Conservation (phyloP, 1,140 invertebrate genomes). For the Zaprionus ghesquierei region DNA sequence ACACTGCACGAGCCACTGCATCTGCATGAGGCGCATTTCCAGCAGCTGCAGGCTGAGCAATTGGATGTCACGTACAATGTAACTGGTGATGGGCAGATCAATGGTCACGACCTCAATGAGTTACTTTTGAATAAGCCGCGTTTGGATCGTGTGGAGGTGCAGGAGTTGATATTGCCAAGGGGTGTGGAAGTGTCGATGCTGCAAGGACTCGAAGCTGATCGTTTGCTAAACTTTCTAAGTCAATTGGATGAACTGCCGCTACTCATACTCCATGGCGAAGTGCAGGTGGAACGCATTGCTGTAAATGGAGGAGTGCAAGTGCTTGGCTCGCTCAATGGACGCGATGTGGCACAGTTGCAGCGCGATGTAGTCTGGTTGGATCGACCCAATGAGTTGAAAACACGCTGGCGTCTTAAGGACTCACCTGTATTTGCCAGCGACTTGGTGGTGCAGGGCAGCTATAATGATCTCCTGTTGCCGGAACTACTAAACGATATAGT, state of each 20-base stretch:
- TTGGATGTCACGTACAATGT: slow-evolving; percentile 51
- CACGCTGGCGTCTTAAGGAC: slow-evolving; percentile 45
- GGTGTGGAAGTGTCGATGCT: slow-evolving; percentile 49
- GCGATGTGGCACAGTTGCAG: slow-evolving; percentile 48
- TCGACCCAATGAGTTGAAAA: slow-evolving; percentile 58
- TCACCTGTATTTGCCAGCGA: slow-evolving; percentile 41
- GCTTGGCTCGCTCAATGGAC: slow-evolving; percentile 39
- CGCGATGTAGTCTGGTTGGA: slow-evolving; percentile 70
- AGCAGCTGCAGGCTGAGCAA: slow-evolving; percentile 26
- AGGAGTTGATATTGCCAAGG: slow-evolving; percentile 59
- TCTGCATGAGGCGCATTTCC: slow-evolving; percentile 36
- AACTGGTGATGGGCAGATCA: slow-evolving; percentile 40
- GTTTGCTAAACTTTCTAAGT: slow-evolving; percentile 55
- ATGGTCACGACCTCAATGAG: slow-evolving; percentile 24
- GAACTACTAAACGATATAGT: slow-evolving; percentile 65
- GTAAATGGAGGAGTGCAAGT: slow-evolving; percentile 58
- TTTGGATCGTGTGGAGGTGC: slow-evolving; percentile 46
- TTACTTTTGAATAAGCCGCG: slow-evolving; percentile 5
- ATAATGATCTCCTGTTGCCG: slow-evolving; percentile 54
- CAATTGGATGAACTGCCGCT: slow-evolving; percentile 68
- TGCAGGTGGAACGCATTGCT: slow-evolving; percentile 61
- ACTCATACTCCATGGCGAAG: slow-evolving; percentile 67
- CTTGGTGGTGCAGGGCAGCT: slow-evolving; percentile 54
- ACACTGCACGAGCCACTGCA: slow-evolving; percentile 56
- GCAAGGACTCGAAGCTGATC: slow-evolving; percentile 49